phyloP scores from a whole-genome alignment of 2,888 invertebrate species.

The Punctoribates punctum region DNA sequence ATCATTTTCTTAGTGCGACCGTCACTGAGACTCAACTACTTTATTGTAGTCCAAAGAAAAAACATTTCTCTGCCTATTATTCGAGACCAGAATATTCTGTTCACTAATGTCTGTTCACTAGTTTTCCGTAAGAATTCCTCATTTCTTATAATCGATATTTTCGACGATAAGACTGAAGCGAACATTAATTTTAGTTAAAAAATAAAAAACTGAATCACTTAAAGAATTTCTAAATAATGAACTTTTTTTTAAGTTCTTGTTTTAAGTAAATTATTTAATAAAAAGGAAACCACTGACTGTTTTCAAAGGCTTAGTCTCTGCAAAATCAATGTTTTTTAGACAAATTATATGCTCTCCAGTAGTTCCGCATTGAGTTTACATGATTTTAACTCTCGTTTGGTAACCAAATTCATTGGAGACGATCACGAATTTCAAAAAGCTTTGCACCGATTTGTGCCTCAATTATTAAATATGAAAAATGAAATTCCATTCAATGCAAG shows the following conservation, averaged over 20 bases:
- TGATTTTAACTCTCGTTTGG: too few relatives aligned
- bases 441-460: too few relatives aligned
- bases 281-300: neutral
- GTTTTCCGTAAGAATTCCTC: too few relatives aligned
- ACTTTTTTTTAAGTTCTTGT: neutral
- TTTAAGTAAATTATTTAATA: constrained; percentile 10
- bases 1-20: constrained; percentile 34
- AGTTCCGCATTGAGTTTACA: neutral
- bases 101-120: too few relatives aligned
- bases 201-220: neutral
- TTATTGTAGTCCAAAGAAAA: neutral
- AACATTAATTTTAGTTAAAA: neutral
- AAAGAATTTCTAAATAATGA: constrained; percentile 15
- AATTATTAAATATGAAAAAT: neutral
- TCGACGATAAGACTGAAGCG: neutral
- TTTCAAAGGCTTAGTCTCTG: neutral
- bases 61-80: neutral
- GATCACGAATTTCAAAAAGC: too few relatives aligned
- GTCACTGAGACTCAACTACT: neutral
- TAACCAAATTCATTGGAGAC: too few relatives aligned
- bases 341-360: constrained; percentile 9
- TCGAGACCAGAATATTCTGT: neutral
- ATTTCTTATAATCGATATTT: neutral
- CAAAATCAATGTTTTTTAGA: neutral
- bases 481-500: neutral